A percentile compares a stretch with the other conserved stretches of the same genome.
These are phyloP conservation scores for Callithrix jacchus DNA, from an alignment of 2,113 vertebrate genomes.

Conservation along the genomic window DNA sequence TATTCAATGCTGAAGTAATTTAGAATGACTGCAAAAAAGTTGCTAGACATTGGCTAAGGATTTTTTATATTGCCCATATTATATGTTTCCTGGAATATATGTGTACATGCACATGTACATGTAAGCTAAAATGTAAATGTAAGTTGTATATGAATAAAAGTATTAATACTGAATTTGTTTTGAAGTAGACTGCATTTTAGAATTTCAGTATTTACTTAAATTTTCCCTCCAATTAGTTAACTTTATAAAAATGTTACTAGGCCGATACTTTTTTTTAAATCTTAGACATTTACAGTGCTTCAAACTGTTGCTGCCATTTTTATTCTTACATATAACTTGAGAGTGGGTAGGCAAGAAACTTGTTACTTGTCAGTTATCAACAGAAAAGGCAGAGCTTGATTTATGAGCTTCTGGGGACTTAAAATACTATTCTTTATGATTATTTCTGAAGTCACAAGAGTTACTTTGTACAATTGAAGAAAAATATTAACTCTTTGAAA, in stretches of 20 bases:
- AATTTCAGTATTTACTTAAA: not conserved
- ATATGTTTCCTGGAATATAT: not conserved
- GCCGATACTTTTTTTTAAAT: not conserved
- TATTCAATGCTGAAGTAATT: not conserved
- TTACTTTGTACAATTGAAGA: not conserved
- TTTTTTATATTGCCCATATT: not conserved
- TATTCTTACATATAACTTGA: not conserved
- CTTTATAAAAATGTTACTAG: not conserved
- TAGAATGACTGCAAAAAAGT: not conserved
- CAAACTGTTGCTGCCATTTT: not conserved
- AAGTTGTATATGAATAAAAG: slow-evolving; percentile 24
- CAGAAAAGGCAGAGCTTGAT: not conserved
- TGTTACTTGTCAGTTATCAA: not conserved
- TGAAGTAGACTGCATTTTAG: not conserved
- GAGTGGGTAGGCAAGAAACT: not conserved
- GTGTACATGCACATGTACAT: not conserved
- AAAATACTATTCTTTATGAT: not conserved
- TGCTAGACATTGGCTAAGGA: not conserved
- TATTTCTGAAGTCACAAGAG: not conserved
- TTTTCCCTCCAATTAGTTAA: not conserved
- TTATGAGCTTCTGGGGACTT: not conserved
- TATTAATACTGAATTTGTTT: not conserved
- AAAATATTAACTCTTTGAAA: not conserved
- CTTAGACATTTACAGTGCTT: not conserved
- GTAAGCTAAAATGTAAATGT: not conserved